These are phyloP conservation scores for Lasius fuliginosus DNA, from an alignment of 2,888 invertebrate species.

Conservation along the genomic window DNA sequence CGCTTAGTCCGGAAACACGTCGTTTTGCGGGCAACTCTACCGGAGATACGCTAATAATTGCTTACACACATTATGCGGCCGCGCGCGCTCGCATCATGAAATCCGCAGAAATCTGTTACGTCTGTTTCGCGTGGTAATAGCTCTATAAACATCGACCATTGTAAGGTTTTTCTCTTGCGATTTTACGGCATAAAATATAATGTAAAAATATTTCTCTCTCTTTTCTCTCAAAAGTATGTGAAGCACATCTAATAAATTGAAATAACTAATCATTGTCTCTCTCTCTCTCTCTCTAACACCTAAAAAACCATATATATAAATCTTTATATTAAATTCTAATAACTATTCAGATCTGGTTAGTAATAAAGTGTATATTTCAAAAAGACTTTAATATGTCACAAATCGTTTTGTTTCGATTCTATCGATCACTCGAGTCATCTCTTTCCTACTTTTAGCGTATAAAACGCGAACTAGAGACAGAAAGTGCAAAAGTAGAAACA, in stretches of 20 bases:
- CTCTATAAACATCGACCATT: constrained; percentile 7
- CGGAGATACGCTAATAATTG: constrained; percentile 59
- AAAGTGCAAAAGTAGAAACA: constrained; percentile 28
- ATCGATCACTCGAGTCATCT: constrained; percentile 13
- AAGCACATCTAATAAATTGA: neutral
- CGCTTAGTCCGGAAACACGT: constrained; percentile 64
- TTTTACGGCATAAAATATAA: neutral
- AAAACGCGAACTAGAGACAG: neutral
- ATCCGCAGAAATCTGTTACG: neutral
- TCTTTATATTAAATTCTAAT: neutral
- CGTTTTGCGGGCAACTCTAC: constrained; percentile 28
- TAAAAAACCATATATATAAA: neutral
- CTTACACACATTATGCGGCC: constrained; percentile 56
- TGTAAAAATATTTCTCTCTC: neutral
- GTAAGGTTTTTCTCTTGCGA: neutral
- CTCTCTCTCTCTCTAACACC: neutral
- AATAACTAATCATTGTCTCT: neutral
- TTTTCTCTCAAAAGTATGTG: neutral
- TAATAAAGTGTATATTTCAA: neutral
- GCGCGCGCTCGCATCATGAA: neutral
- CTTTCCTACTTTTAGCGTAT: constrained; percentile 6
- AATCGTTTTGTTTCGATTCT: neutral
- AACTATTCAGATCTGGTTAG: neutral
- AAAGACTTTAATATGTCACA: neutral
- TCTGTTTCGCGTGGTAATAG: neutral